Conservation (phyloP, 2,888 invertebrate genomes). For the Meteorus cinctellus region DNA sequence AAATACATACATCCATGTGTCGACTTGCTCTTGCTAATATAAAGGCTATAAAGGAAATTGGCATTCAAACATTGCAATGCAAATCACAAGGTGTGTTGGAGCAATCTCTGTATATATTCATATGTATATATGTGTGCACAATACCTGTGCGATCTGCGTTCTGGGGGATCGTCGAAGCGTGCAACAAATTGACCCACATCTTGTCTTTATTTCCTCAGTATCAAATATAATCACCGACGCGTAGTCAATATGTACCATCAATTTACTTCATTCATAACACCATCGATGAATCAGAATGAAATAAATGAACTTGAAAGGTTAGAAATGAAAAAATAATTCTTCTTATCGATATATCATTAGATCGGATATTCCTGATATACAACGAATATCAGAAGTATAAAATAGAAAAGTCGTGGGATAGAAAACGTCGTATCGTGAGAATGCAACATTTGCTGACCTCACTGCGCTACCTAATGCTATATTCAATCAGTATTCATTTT, state of each 20-base stretch:
- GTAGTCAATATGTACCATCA: conserved; percentile 18
- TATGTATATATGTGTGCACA: neutral
- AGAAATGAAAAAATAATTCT: neutral
- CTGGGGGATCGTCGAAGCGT: conserved; percentile 49
- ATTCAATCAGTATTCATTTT: conserved; percentile 22
- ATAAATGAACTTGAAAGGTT: neutral
- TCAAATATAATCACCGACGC: conserved; percentile 51
- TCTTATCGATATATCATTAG: neutral
- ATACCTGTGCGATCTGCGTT: conserved; percentile 32
- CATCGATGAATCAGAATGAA: neutral
- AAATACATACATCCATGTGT: neutral
- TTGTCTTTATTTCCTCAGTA: conserved; percentile 46
- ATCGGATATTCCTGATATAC: neutral
- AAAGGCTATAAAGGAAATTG: too few relatives aligned
- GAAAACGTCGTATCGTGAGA: conserved; percentile 16
- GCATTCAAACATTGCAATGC: neutral
- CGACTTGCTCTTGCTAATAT: neutral
- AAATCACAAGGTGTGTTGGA: neutral
- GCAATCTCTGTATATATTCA: neutral
- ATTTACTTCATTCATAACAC: neutral
- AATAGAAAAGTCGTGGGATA: neutral
- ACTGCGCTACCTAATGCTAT: neutral
- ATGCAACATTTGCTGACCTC: neutral
- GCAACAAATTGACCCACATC: conserved; percentile 54
- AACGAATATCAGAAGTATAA: neutral